Evolutionary conservation across 2,797 vertebrate species (phyloP).

Genomic region (Rousettus madagascariensis): DNA sequence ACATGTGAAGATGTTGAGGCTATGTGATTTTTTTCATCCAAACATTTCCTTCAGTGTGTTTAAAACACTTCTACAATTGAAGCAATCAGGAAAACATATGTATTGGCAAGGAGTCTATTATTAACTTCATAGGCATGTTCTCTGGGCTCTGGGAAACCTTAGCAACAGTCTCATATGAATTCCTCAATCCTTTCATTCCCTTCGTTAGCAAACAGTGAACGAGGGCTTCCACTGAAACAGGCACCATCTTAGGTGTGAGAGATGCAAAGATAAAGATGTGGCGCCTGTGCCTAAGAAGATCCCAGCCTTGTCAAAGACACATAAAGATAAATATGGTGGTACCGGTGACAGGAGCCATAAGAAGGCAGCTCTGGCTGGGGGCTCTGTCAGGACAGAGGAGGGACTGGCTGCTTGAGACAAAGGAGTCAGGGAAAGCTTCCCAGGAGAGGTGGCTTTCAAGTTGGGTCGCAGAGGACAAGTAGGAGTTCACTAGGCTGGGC

Average conservation of each 20-base stretch:
- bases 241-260: not conserved
- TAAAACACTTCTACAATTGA: not conserved
- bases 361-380: not conserved
- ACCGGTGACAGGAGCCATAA: not conserved
- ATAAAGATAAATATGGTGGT: not conserved
- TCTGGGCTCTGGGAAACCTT: not conserved
- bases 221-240: not conserved
- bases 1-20: not conserved
- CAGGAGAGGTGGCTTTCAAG: not conserved
- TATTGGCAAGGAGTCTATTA: not conserved
- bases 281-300: not conserved
- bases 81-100: not conserved
- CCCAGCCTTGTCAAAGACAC: not conserved
- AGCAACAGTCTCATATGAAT: not conserved
- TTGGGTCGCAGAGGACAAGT: not conserved
- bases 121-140: not conserved
- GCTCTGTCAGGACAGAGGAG: not conserved
- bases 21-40: not conserved
- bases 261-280: not conserved
- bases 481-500: not conserved
- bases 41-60: slow-evolving; percentile 5
- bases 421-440: not conserved
- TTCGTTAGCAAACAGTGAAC: not conserved
- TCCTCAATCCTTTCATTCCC: not conserved
- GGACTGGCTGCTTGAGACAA: not conserved